Base-by-base conservation (phyloP, 2,113 vertebrate species). In the Engystomops pustulosus region DNA sequence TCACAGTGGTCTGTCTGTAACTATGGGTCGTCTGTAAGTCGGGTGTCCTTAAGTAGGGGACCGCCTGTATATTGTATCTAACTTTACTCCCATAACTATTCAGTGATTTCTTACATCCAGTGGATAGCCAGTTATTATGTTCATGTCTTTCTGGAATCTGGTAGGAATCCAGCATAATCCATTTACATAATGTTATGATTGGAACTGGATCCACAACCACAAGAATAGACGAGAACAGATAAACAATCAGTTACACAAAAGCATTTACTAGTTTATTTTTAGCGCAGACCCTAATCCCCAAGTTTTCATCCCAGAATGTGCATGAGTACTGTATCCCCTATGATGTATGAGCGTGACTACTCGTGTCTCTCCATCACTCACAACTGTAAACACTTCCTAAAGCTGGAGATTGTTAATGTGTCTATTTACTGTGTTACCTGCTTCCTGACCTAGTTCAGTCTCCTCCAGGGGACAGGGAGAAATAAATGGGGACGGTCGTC, bases 381-480 rank as follows among this genome's bases (percentile, higher is more conserved):
- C 23, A 81, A 45, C n/a, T 27, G 67, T 41, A 58, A 65, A 81
- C 32, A 72, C 47, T 41, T 58, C 47, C 80, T 70, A 58, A 38
- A 70, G 67, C 65, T 67, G 74, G 69, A 65, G 53, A 72, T 58
- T 41, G 44, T 68, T 84, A 89, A 85, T 87, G 90, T 88, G 89
- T 90, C 87, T 90, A 88, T 91, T 91, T 89, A 89, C 88, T 87
- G 70, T 85, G 75, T 87, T 90, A 90, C 85, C 88, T 91, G 92
- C 86, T 93, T 91, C 90, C 90, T 91, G 91, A 90, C 91, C 89
- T 81, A 86, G 90, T 83, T 87, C 90, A 87, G 84, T 87, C 86
- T 84, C 92, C 90, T 90, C 89, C 89, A 91, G 91, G 91, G 90
- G 88, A 91, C 88, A 90, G 86, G 89, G 87, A 88, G 87, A 91